Conservation (phyloP, 2,113 vertebrate species). For the Motacilla alba region DNA sequence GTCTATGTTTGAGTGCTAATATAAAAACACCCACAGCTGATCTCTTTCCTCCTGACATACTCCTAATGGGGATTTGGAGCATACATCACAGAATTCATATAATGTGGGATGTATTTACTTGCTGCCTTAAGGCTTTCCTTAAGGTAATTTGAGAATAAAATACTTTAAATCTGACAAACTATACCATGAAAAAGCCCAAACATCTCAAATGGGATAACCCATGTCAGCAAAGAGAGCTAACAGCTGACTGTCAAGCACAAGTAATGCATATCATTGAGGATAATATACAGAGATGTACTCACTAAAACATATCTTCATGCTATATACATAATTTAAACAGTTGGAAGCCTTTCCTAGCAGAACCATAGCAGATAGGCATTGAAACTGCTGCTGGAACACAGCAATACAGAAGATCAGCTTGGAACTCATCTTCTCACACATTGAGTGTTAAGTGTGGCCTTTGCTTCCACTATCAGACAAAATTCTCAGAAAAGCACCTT, state of each 20-base stretch:
- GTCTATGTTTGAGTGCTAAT: background rate
- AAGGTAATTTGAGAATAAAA: background rate
- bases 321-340: background rate
- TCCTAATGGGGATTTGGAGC: background rate
- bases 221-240: background rate
- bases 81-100: background rate
- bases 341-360: background rate
- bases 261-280: background rate
- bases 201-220: background rate
- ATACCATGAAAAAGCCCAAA: background rate
- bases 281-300: background rate
- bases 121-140: background rate
- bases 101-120: background rate
- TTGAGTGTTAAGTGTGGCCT: accelerated
- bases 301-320: background rate
- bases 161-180: background rate
- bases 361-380: background rate
- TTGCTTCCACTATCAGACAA: background rate
- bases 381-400: background rate
- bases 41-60: background rate
- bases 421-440: background rate
- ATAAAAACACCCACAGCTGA: background rate
- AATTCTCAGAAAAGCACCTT: background rate
- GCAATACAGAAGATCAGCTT: background rate
- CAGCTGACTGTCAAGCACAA: background rate